Conservation (phyloP, 2,113 vertebrate species). For the Microtus ochrogaster region DNA sequence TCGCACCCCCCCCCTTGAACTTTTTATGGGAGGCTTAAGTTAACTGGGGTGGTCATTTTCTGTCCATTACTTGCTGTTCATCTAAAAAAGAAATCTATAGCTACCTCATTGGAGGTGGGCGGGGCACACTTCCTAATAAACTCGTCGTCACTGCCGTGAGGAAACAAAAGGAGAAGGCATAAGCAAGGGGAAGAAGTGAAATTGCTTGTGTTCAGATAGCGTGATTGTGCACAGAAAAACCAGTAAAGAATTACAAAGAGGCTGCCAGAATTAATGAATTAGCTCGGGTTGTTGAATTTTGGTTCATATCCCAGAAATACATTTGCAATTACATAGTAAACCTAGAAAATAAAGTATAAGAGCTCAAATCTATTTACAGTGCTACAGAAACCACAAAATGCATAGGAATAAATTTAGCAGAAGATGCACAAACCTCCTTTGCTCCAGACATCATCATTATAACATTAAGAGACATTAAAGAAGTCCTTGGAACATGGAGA, state of each 20-base stretch:
- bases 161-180: background rate
- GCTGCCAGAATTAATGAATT: background rate
- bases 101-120: background rate
- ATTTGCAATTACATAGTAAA: background rate
- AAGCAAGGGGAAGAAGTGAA: background rate
- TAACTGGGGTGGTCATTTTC: background rate
- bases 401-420: background rate
- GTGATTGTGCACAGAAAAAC: background rate
- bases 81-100: background rate
- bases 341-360: slow-evolving; percentile 23
- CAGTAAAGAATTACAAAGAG: background rate
- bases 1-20: background rate
- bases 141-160: background rate
- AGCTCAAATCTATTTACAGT: background rate
- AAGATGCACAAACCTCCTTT: background rate
- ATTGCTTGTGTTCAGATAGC: background rate
- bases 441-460: background rate
- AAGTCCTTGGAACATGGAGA: background rate
- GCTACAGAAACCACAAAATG: background rate
- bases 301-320: background rate
- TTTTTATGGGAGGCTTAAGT: background rate
- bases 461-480: slow-evolving; percentile 10
- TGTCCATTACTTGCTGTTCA: background rate
- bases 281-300: background rate
- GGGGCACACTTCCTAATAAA: background rate